Base-by-base conservation (phyloP, 2,797 vertebrate species). In the Kryptopterus vitreolus region DNA sequence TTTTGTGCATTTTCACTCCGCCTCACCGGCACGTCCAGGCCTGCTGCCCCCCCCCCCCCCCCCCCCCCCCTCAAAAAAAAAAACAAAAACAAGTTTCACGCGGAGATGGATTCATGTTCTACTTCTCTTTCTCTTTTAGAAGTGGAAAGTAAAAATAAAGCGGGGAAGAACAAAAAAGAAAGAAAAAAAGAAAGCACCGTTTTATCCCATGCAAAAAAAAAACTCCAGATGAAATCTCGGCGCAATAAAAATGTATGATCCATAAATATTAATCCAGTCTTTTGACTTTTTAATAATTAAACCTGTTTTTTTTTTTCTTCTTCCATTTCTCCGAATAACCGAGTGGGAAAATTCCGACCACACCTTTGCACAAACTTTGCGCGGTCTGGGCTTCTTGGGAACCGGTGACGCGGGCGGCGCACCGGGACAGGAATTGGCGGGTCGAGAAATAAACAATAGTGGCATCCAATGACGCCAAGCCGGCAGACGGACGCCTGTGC, bases 251-350 rank as follows among this genome's bases (percentile, higher is more conserved):
- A 79, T 82, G 57, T 29, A 82, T 79, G 63, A 75, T 10, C 70
- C 31, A 82, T 82, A 55, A 82, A 79, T 82, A 82, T 79, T 70
- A 76, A 82, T 78, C 29, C 52, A 38, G 24, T 0, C 35, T 46
- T 80, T 63, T 46, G 57, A 52, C 81, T 74, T 65, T 58, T 82
- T 20, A 79, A 82, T 82, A 82, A 79, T 82, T 82, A 82, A 82
- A 12, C 13, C 35, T 75, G n/a, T 82, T 82, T 72, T 77, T 46
- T 24, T 43, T 43, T 10, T 43, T 43, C 10, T 10, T 43, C 38
- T 10, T 10, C 12, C 52, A 73, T 52, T 77, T 55, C 5, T 18
- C 31, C 22, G 61, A 70, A 43, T 35, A 73, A 52, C 31, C 58
- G 20, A n/a, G 3, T 70, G 20, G n/a, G n/a, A n/a, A n/a, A n/a